Evolutionary conservation across 2,888 invertebrate species (phyloP).

Genomic region (Junonia oenone): DNA sequence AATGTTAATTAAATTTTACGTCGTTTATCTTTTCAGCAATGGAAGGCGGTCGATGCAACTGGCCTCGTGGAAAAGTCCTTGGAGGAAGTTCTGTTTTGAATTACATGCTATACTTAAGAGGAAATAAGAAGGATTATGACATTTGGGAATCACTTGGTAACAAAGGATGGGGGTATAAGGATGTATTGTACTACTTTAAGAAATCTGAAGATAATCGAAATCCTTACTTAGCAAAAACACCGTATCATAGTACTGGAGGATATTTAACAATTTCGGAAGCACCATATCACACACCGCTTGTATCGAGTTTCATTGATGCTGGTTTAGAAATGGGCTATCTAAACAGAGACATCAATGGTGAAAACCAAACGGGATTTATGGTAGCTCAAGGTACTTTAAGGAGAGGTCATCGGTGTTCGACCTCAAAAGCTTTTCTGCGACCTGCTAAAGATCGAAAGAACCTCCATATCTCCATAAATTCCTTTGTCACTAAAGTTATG

Average conservation of each 20-base stretch:
- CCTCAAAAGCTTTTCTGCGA: conserved; percentile 91
- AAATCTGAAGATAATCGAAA: conserved; percentile 95
- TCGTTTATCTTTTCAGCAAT: conserved; percentile 81
- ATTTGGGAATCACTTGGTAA: conserved; percentile 92
- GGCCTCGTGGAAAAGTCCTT: conserved; percentile 94
- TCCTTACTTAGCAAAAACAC: conserved; percentile 88
- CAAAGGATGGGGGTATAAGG: conserved; percentile 91
- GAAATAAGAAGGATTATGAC: conserved; percentile 94
- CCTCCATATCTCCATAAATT: conserved; percentile 89
- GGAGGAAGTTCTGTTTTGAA: conserved; percentile 94
- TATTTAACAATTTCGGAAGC: conserved; percentile 92
- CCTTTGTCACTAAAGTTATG: conserved; percentile 87
- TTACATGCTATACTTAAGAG: conserved; percentile 94
- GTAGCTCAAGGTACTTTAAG: conserved; percentile 90
- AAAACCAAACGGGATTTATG: conserved; percentile 92
- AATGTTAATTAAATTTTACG: too few species aligned
- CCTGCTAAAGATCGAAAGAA: conserved; percentile 89
- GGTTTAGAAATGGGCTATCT: conserved; percentile 91
- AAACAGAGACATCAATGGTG: conserved; percentile 92
- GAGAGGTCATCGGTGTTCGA: conserved; percentile 91
- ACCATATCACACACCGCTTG: conserved; percentile 91
- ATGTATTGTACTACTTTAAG: conserved; percentile 90
- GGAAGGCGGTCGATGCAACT: conserved; percentile 91
- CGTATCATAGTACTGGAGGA: conserved; percentile 89
- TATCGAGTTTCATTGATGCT: conserved; percentile 89